phyloP scores from a whole-genome alignment of 1,140 invertebrate genomes.

The Euborellia annulipes region DNA sequence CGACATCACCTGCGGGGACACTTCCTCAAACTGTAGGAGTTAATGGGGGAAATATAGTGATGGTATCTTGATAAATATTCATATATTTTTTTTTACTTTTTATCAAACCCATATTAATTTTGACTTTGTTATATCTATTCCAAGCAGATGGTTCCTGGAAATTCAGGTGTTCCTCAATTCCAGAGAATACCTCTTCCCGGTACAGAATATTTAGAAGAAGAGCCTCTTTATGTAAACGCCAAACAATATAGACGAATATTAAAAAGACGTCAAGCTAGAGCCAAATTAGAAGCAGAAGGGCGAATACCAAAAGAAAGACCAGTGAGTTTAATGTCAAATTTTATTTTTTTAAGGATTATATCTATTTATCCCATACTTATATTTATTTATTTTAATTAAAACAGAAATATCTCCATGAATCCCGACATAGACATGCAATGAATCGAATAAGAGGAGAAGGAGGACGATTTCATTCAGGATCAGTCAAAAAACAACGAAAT shows the following conservation, averaged over 20 bases:
- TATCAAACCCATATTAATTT: constrained; percentile 2
- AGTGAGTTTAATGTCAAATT: constrained; percentile 32
- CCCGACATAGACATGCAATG: constrained; percentile 92
- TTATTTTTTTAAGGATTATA: constrained; percentile 6
- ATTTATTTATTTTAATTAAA: constrained; percentile 21
- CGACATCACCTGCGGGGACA: constrained; percentile 34
- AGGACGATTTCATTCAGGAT: constrained; percentile 80
- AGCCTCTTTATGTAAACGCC: constrained; percentile 96
- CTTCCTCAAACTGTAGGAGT: constrained; percentile 24
- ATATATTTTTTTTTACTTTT: not conserved
- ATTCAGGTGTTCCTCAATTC: constrained; percentile 36
- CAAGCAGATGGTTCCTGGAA: constrained; percentile 44
- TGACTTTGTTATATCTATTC: constrained; percentile 8
- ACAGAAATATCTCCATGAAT: constrained; percentile 98
- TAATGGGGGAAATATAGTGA: constrained; percentile 50
- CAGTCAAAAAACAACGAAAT: constrained; percentile 40
- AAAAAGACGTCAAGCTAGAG: constrained; percentile 74
- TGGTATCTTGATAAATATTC: constrained; percentile 26
- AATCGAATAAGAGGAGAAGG: constrained; percentile 93
- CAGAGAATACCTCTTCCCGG: constrained; percentile 45
- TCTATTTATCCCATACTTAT: constrained; percentile 6
- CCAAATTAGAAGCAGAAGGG: constrained; percentile 79
- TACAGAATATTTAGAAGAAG: constrained; percentile 68
- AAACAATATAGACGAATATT: constrained; percentile 91
- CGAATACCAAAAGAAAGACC: constrained; percentile 93